Percentiles rank a stretch among this genome's conserved stretches.
Conservation (phyloP, 1,140 invertebrate species). For the Drosophila asahinai region DNA sequence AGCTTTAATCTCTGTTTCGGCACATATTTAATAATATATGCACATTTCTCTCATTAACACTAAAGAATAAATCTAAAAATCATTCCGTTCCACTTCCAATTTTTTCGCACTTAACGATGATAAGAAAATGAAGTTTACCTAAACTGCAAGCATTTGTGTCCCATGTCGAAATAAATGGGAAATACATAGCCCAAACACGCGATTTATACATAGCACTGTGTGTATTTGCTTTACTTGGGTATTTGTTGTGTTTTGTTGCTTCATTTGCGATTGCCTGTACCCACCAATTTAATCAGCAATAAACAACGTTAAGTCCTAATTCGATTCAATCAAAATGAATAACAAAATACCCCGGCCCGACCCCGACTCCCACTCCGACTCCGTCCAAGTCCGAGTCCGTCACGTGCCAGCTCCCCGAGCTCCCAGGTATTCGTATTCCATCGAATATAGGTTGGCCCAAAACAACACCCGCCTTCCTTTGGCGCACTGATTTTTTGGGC, state of each 20-base stretch:
- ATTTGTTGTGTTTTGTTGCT: slow-evolving; percentile 43
- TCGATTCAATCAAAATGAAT: slow-evolving; percentile 83
- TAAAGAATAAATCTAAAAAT: not conserved
- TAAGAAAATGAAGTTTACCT: slow-evolving; percentile 47
- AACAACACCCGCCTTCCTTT: slow-evolving; percentile 72
- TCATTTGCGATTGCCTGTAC: slow-evolving; percentile 69
- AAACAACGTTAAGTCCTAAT: slow-evolving; percentile 83
- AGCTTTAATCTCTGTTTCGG: not conserved
- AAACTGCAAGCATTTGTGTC: slow-evolving; percentile 40
- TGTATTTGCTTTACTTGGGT: slow-evolving; percentile 11
- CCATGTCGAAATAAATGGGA: slow-evolving; percentile 47
- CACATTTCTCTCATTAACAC: not conserved
- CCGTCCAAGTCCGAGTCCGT: slow-evolving; percentile 17
- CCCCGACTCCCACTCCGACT: not conserved
- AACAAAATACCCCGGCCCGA: slow-evolving; percentile 57
- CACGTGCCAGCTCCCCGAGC: slow-evolving; percentile 37
- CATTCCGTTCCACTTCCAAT: slow-evolving; percentile 11
- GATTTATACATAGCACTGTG: slow-evolving; percentile 43
- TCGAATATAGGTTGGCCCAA: slow-evolving; percentile 78
- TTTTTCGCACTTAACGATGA: slow-evolving; percentile 46
- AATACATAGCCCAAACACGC: slow-evolving; percentile 45
- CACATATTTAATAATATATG: too few relatives aligned
- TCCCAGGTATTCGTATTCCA: slow-evolving; percentile 35
- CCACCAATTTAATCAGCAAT: slow-evolving; percentile 81
- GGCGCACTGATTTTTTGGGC: slow-evolving; percentile 48